These are phyloP conservation scores for Colistium nudipinnis DNA, from an alignment of 2,113 vertebrate genomes.

Conservation along the genomic window DNA sequence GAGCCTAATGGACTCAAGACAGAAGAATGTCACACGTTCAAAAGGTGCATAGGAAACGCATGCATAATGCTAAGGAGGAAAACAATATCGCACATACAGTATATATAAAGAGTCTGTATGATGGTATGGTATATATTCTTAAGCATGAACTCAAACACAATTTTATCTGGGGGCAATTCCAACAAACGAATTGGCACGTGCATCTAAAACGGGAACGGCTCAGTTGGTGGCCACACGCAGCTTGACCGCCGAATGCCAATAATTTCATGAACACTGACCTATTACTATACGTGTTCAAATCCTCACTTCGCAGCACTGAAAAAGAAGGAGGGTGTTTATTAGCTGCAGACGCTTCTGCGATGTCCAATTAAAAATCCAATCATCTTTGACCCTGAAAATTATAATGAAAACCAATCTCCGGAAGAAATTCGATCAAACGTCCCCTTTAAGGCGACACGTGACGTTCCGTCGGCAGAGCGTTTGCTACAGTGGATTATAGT, in stretches of 20 bases:
- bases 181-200: neutral
- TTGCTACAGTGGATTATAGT: constrained; percentile 56
- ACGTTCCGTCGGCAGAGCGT: constrained; percentile 36
- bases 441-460: constrained; percentile 16
- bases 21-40: neutral
- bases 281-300: neutral
- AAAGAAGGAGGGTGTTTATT: constrained; percentile 14
- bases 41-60: no score
- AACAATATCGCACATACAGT: no score
- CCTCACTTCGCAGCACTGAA: neutral
- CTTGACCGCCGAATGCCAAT: neutral
- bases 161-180: neutral
- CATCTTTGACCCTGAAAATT: constrained; percentile 35
- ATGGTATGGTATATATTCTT: no score
- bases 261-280: neutral
- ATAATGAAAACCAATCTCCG: constrained; percentile 36
- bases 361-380: constrained; percentile 47
- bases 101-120: no score
- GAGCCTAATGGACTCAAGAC: neutral
- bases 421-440: constrained; percentile 37
- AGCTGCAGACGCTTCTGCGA: constrained; percentile 10
- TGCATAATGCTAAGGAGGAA: no score
- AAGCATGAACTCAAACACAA: no score
- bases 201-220: neutral
- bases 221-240: neutral